Conservation (phyloP, 2,113 vertebrate species). For the Progne subis region DNA sequence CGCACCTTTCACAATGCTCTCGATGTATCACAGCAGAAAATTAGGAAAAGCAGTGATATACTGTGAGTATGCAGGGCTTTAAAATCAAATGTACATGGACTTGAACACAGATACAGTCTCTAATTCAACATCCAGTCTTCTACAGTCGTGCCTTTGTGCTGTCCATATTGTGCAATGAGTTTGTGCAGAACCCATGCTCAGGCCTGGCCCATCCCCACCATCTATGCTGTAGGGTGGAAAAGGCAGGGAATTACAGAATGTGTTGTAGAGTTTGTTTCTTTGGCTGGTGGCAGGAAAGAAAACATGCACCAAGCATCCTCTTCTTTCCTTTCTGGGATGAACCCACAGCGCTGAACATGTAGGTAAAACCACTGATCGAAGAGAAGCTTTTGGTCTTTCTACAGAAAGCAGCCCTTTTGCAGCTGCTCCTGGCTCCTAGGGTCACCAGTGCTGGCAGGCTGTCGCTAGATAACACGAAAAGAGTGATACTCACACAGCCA, state of each 20-base stretch:
- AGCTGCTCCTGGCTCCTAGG: background rate
- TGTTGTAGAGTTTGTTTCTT: background rate
- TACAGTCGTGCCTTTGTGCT: background rate
- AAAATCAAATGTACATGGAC: background rate
- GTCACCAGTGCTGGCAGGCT: background rate
- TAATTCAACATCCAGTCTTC: background rate
- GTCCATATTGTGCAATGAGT: background rate
- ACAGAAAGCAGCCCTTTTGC: background rate
- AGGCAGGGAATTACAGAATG: background rate
- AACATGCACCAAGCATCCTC: background rate
- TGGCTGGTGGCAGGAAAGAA: background rate
- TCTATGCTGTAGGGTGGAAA: background rate
- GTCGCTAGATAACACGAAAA: no score
- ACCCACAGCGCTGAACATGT: rapidly evolving
- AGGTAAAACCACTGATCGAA: background rate
- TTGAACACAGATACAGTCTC: background rate
- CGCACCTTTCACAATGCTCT: background rate
- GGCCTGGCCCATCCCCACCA: background rate
- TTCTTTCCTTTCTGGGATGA: background rate
- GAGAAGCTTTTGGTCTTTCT: background rate
- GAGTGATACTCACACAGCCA: no score
- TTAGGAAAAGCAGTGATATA: background rate
- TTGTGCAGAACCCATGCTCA: background rate
- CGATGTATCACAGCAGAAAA: background rate
- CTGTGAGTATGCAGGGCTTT: background rate